Conservation (phyloP, 2,113 vertebrate species). For the Psammodynastes pulverulentus region DNA sequence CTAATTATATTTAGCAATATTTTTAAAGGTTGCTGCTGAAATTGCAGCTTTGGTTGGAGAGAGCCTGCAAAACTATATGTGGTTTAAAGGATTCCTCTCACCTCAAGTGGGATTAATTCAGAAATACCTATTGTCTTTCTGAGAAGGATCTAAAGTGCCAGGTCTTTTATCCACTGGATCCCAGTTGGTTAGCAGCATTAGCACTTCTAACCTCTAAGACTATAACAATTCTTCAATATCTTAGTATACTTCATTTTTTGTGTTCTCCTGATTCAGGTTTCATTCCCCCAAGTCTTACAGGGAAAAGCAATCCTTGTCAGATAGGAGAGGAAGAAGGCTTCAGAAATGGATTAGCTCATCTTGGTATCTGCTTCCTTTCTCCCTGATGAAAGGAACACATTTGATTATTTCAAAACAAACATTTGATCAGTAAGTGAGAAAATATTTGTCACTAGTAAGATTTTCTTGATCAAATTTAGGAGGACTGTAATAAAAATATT, state of each 20-base stretch:
- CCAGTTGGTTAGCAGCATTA: not conserved
- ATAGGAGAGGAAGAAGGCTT: not conserved
- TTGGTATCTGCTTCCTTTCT: not conserved
- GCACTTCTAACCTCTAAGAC: not conserved
- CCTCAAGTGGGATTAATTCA: not conserved
- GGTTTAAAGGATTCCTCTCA: not conserved
- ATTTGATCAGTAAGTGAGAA: not conserved
- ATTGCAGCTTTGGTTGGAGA: not conserved
- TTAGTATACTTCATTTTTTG: not conserved
- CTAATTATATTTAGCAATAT: conserved; percentile 8
- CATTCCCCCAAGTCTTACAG: not conserved
- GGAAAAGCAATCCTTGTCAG: not conserved
- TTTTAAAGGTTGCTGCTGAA: not conserved
- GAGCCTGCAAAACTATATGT: not conserved
- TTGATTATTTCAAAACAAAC: not conserved
- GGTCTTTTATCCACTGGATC: not conserved
- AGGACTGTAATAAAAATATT: not conserved
- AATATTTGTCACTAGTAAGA: not conserved
- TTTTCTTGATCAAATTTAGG: not conserved
- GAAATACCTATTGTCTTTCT: not conserved
- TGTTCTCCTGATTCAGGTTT: not conserved
- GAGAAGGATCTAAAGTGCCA: not conserved
- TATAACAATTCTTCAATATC: not conserved
- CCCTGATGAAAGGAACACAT: not conserved
- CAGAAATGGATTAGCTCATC: not conserved